Evolutionary conservation across 2,888 invertebrate genomes (phyloP).

Genomic region (Nomada fabriciana): DNA sequence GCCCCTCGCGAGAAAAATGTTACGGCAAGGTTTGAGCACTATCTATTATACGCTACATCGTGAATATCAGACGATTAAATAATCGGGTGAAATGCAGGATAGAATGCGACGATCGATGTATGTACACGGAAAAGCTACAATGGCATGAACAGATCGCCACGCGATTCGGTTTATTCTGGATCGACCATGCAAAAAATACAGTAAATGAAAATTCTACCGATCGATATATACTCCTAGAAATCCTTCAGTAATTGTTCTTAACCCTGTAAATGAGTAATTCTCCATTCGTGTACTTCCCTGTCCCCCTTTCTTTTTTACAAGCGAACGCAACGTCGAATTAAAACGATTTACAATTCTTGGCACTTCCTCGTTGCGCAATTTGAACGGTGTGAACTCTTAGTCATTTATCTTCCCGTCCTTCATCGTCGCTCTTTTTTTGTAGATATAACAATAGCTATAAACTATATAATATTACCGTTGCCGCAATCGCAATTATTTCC

Average conservation of each 20-base stretch:
- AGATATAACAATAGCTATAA: constrained; percentile 3
- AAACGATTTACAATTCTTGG: constrained; percentile 32
- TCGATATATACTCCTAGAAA: not conserved
- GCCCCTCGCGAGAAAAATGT: constrained; percentile 4
- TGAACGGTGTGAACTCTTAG: not conserved
- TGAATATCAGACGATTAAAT: constrained; percentile 38
- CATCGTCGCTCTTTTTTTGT: not conserved
- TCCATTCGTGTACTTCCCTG: not conserved
- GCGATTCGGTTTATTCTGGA: constrained; percentile 36
- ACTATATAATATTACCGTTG: not conserved
- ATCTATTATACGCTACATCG: constrained; percentile 41
- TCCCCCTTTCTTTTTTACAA: not conserved
- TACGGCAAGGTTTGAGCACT: constrained; percentile 7
- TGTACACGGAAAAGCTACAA: constrained; percentile 3
- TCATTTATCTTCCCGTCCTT: not conserved
- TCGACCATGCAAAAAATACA: not conserved
- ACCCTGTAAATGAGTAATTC: constrained; percentile 3
- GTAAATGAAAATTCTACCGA: too few relatives aligned
- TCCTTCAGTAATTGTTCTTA: not conserved
- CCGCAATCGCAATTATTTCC: not conserved
- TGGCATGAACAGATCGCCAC: constrained; percentile 20
- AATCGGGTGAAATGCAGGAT: constrained; percentile 33
- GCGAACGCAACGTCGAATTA: not conserved
- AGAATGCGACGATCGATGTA: constrained; percentile 31
- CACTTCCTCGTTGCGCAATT: constrained; percentile 56